phyloP scores from a whole-genome alignment of 1,140 invertebrate species.

The Megalopta genalis region DNA sequence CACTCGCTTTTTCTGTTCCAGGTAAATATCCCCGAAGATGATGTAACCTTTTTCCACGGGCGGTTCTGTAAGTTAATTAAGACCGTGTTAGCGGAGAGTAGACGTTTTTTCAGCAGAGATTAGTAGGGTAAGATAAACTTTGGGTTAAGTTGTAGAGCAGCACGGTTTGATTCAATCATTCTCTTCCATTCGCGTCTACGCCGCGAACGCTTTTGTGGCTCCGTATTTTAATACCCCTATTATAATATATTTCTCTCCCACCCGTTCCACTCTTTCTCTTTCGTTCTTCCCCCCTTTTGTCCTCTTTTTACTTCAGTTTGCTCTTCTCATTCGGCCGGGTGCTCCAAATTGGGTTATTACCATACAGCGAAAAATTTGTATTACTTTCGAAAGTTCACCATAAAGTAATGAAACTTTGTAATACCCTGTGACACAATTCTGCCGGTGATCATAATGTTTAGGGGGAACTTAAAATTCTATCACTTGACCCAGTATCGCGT shows the following conservation, averaged over 20 bases:
- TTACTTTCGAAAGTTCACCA: background rate
- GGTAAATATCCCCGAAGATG: constrained; percentile 35
- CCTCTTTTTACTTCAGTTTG: background rate
- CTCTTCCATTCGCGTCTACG: background rate
- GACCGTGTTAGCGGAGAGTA: too few species aligned
- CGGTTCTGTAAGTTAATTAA: constrained; percentile 28
- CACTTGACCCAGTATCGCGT: constrained; percentile 7
- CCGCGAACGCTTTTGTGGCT: background rate
- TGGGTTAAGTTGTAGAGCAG: background rate
- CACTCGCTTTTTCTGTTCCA: constrained; percentile 42
- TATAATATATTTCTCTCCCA: too few species aligned
- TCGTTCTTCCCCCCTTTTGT: too few species aligned
- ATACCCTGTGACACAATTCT: constrained; percentile 13
- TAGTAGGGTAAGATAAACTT: background rate
- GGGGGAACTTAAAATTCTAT: background rate
- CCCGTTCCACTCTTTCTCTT: too few species aligned
- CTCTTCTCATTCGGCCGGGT: background rate
- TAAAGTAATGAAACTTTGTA: background rate
- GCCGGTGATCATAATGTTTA: background rate
- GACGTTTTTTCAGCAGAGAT: background rate
- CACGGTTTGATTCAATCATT: background rate
- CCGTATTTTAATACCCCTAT: background rate
- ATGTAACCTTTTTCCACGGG: background rate
- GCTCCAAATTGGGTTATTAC: background rate
- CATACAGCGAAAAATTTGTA: background rate